Base-by-base conservation (phyloP, 2,113 vertebrate species). In the Cygnus buccinator region DNA sequence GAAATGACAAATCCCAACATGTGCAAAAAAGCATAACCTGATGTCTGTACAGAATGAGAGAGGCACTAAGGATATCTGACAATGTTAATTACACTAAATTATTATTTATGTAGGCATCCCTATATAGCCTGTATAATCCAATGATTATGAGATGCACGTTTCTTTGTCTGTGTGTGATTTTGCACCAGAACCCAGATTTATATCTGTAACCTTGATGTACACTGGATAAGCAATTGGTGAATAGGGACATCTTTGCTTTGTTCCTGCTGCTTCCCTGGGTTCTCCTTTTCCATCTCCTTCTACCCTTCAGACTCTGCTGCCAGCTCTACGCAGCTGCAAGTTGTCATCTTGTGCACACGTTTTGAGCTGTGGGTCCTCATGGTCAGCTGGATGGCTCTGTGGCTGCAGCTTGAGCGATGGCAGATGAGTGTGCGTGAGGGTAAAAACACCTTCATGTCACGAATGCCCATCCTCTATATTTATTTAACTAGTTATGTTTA, bases 201-300 rank as follows among this genome's bases (percentile, higher is more conserved):
- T 52, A 52, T 70, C 9, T n/a, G 13, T 67, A 70, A 58, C 43
- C 12, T 21, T 85, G 33, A 35, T 0, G 0, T 71, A 33, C 2
- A 4, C 25, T 63, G 35, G n/a, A 39, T 20, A 67, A 13, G 22
- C 46, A 72, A 7, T 3, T 35, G 43, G 19, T 75, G 46, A 68
- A 44, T 6, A 16, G 84, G 29, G 20, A 68, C 17, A 43, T 63
- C 14, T 70, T 67, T 55, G 28, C 10, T 71, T 71, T 84, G 83
- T 81, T 81, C 70, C 22, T 57, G 0, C 19, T 25, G 73, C 48
- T 35, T 72, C 70, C 87, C 16, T n/a, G 28, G 18, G 33, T 65
- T 84, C 33, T 85, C 8, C 23, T 81, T 35, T 77, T 84, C 76
- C 41, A 25, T 94, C 41, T 92, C 29, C 50, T 43, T 46, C 52